A percentile compares a stretch with the other conserved stretches of the same genome.
Conservation (phyloP, 2,888 invertebrate species). For the Cordilura impudica region DNA sequence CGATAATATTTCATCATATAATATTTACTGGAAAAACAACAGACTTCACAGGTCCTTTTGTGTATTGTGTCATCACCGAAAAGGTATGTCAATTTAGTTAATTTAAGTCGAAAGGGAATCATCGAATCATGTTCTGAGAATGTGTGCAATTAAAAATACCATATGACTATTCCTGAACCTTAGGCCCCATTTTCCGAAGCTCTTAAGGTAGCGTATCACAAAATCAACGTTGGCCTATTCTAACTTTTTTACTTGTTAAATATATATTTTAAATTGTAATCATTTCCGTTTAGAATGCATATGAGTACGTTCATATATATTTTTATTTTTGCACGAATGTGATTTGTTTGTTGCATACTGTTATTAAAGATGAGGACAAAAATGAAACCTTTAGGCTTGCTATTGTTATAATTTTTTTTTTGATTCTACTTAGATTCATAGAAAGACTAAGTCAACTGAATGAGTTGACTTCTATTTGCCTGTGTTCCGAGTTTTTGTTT, state of each 20-base stretch:
- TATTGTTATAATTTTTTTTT: constrained; percentile 3
- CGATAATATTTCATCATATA: too few relatives aligned
- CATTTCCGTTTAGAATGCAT: constrained; percentile 45
- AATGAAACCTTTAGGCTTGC: constrained; percentile 45
- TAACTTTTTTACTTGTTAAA: background rate
- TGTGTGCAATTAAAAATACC: too few relatives aligned
- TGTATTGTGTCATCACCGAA: too few relatives aligned
- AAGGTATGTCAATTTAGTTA: too few relatives aligned
- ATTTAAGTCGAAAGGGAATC: too few relatives aligned
- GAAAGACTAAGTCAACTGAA: constrained; percentile 54
- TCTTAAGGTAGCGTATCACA: too few relatives aligned
- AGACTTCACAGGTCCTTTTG: too few relatives aligned
- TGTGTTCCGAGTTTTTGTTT: background rate
- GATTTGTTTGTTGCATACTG: constrained; percentile 1
- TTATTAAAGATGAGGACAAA: background rate
- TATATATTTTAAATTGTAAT: constrained; percentile 41
- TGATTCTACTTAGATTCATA: constrained; percentile 15
- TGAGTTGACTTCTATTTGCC: constrained; percentile 53
- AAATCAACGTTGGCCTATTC: too few relatives aligned
- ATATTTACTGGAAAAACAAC: too few relatives aligned
- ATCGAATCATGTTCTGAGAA: too few relatives aligned
- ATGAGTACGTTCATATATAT: constrained; percentile 9
- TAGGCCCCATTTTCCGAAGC: too few relatives aligned
- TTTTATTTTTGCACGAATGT: background rate
- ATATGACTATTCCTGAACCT: too few relatives aligned